Percentiles rank a stretch among this genome's conserved stretches.
Evolutionary conservation across 2,888 invertebrate genomes (phyloP).

Genomic region (Syrista parreyssii): DNA sequence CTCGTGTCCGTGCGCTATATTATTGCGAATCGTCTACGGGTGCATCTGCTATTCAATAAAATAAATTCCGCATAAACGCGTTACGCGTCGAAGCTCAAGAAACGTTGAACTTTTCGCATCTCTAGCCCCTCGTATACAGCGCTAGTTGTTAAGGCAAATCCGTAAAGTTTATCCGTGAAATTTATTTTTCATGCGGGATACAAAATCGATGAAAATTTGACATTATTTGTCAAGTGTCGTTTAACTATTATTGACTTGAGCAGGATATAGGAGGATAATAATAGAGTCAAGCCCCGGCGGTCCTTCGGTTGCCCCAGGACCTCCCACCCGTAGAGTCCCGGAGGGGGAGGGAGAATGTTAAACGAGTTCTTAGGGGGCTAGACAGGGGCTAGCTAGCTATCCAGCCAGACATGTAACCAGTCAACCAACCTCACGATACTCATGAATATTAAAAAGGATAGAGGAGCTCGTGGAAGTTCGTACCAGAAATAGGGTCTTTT

Average conservation of each 20-base stretch:
- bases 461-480: not conserved
- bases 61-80: not conserved
- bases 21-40: not conserved
- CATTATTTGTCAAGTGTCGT: not conserved
- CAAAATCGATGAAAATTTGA: not conserved
- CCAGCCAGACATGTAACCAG: constrained; percentile 12
- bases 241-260: not conserved
- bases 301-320: not conserved
- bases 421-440: constrained; percentile 10
- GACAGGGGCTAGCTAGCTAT: constrained; percentile 1
- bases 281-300: not conserved
- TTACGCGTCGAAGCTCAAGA: not conserved
- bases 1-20: not conserved
- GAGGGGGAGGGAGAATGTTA: constrained; percentile 16
- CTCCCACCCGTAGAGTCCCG: not conserved
- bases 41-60: not conserved
- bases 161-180: not conserved
- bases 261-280: not conserved
- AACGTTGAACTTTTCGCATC: not conserved
- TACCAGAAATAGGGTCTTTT: not conserved
- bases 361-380: constrained; percentile 21
- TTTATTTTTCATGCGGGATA: not conserved
- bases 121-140: not conserved
- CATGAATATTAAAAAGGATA: constrained; percentile 19
- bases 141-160: not conserved